Conservation (phyloP, 2,888 invertebrate species). For the Microctonus brassicae region DNA sequence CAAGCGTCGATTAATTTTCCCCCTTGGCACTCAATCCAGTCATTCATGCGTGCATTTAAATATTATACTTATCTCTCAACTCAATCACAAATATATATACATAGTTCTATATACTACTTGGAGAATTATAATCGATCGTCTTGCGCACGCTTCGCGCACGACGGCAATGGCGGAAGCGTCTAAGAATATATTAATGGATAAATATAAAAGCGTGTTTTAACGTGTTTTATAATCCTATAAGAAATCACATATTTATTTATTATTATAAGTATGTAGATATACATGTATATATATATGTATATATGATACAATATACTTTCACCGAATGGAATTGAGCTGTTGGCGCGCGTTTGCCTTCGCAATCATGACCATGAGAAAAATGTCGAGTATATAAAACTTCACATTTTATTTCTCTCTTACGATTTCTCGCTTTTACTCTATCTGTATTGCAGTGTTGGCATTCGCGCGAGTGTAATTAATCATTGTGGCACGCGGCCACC, state of each 20-base stretch:
- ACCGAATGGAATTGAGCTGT: constrained; percentile 47
- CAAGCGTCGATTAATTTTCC: constrained; percentile 18
- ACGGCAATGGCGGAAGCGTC: constrained; percentile 37
- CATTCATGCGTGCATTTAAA: constrained; percentile 15
- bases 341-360: constrained; percentile 38
- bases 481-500: constrained; percentile 48
- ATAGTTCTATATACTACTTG: neutral
- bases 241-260: too few relatives aligned
- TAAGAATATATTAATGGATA: constrained; percentile 18
- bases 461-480: constrained; percentile 54
- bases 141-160: constrained; percentile 32
- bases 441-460: constrained; percentile 36
- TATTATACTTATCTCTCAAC: constrained; percentile 8
- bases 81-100: constrained; percentile 1
- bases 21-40: neutral
- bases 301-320: constrained; percentile 46
- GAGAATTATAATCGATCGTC: constrained; percentile 30
- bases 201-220: constrained; percentile 1
- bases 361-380: constrained; percentile 38
- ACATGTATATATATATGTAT: neutral
- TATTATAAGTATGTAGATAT: too few relatives aligned
- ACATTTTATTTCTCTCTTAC: neutral
- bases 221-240: neutral
- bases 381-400: constrained; percentile 21
- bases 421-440: neutral